These are phyloP conservation scores for Ryuthela nishihirai DNA, from an alignment of 2,888 invertebrate genomes.

Conservation along the genomic window DNA sequence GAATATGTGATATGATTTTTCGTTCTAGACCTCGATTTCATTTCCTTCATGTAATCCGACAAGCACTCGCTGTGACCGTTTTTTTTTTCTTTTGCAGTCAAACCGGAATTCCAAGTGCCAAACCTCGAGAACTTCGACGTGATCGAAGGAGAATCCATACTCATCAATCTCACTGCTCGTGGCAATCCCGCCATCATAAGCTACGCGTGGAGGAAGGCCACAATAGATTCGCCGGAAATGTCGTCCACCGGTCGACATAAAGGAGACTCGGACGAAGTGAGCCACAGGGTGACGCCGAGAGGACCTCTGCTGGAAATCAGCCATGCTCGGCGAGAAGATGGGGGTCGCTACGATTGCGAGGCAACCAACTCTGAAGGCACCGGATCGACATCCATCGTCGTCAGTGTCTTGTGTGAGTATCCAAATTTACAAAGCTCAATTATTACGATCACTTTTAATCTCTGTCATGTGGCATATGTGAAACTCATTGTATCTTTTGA, in stretches of 20 bases:
- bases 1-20: too few species aligned
- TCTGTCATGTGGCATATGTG: too few species aligned
- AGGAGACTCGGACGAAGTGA: constrained; percentile 2
- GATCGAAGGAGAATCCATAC: constrained; percentile 71
- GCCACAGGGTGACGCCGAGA: constrained; percentile 25
- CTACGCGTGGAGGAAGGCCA: constrained; percentile 72
- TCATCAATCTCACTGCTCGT: constrained; percentile 71
- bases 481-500: not conserved
- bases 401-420: constrained; percentile 68
- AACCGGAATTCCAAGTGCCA: constrained; percentile 50
- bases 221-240: constrained; percentile 58
- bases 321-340: constrained; percentile 70
- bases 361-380: constrained; percentile 85
- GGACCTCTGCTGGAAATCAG: constrained; percentile 71
- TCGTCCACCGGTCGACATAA: not conserved
- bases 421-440: too few species aligned
- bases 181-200: constrained; percentile 78
- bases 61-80: too few species aligned
- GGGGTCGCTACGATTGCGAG: constrained; percentile 79
- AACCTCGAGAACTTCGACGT: constrained; percentile 49
- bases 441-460: too few species aligned
- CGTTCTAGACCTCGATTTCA: too few species aligned
- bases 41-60: too few species aligned
- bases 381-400: constrained; percentile 68
- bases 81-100: constrained; percentile 47